Evolutionary conservation across 2,113 vertebrate species (phyloP), one percentile per base, ranked within the genome.

Genomic region (Cyanoderma ruficeps): DNA sequence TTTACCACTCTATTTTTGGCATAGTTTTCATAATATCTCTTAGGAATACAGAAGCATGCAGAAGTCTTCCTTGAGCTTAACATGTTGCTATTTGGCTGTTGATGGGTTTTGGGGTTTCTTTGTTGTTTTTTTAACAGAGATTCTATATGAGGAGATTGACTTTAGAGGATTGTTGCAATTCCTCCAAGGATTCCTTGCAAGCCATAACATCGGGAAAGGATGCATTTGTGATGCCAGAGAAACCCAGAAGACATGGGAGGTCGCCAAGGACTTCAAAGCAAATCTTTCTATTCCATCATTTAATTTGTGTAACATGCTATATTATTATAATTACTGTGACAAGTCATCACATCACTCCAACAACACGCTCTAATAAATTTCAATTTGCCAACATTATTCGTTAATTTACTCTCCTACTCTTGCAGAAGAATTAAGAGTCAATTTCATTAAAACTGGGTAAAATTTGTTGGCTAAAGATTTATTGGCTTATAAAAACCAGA

Each of bases 111-210:
- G 4, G 7, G 3, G 10, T 9, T 84, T 67, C 8, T 47, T 37
- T 33, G 15, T 11, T 83, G 27, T 19, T 52, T 72, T 76, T 86
- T n/a, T 56, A 60, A 60, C 15, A 23, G 27, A 52, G n/a, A 11
- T 11, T 37, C 28, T 31, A 16, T 16, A 55, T 6, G 8, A 86
- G 22, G 25, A 89, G 28, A 44, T 49, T 72, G 35, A 31, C 13
- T 78, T 69, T 5, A 77, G 4, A 50, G 5, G 16, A 77, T 10
- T 3, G 0, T 0, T 11, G 17, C 33, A 49, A 59, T 17, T 37
- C 52, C n/a, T 42, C 47, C 3, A 25, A 89, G 16, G n/a, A 81
- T 50, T 89, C 37, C 60, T 56, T 75, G 6, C 1, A 5, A 84
- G 41, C 31, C 56, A 14, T 4, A 7, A 50, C 52, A 63, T 23